These are phyloP conservation scores for Centruroides vittatus DNA, from an alignment of 1,140 invertebrate genomes.

Conservation along the genomic window DNA sequence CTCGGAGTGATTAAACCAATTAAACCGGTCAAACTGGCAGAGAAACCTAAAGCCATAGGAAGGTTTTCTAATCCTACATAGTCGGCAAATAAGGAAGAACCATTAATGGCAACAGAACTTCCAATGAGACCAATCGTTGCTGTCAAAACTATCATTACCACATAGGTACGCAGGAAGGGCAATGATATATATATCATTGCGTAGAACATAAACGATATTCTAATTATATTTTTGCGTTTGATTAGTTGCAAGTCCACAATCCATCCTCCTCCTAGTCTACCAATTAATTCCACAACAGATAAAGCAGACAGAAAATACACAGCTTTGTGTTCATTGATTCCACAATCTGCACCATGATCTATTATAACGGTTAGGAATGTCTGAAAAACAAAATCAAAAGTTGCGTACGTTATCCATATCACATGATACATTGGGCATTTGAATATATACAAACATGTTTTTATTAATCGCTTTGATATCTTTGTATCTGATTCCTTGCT, in stretches of 20 bases:
- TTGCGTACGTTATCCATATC: no score
- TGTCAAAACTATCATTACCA: conserved; percentile 8
- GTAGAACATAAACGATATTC: conserved; percentile 7
- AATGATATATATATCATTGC: conserved; percentile 4
- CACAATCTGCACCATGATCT: conserved; percentile 17
- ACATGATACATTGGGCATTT: no score
- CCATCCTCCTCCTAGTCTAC: conserved; percentile 14
- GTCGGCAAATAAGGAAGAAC: conserved; percentile 16
- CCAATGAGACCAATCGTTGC: conserved; percentile 6
- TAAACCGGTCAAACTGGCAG: conserved; percentile 6
- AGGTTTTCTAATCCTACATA: conserved; percentile 15
- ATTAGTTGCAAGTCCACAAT: conserved; percentile 14
- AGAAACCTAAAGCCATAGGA: conserved; percentile 13
- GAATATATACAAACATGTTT: no score
- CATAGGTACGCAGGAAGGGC: conserved; percentile 9
- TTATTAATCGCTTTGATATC: no score
- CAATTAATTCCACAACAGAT: conserved; percentile 14
- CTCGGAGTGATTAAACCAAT: conserved; percentile 6
- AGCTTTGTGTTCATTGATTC: conserved; percentile 5
- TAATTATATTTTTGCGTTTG: conserved; percentile 12
- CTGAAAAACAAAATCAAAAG: neutral
- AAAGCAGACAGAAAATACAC: conserved; percentile 15
- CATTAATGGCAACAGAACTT: conserved; percentile 14
- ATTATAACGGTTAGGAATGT: conserved; percentile 17
- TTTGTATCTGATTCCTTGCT: no score